phyloP scores from a whole-genome alignment of 2,113 vertebrate genomes.

The Axis porcinus region DNA sequence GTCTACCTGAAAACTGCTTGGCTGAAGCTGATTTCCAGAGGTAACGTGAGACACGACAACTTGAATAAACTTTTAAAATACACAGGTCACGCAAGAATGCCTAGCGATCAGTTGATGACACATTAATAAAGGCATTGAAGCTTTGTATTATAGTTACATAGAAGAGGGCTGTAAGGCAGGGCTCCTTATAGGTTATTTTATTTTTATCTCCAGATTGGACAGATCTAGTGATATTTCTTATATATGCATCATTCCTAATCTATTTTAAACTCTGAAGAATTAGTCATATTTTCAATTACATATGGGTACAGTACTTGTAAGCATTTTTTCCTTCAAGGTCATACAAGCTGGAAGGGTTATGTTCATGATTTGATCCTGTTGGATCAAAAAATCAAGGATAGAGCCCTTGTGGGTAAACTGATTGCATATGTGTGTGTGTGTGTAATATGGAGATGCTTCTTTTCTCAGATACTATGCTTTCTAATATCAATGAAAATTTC shows the following conservation, averaged over 20 bases:
- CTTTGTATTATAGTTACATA: not conserved
- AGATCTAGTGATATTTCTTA: not conserved
- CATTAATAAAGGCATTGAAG: not conserved
- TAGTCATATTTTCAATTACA: not conserved
- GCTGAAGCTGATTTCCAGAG: not conserved
- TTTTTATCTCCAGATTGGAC: not conserved
- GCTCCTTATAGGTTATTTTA: not conserved
- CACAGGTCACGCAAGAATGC: not conserved
- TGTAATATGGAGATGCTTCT: not conserved
- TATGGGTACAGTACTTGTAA: not conserved
- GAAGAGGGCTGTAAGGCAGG: fast-evolving
- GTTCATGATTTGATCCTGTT: not conserved
- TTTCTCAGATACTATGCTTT: not conserved
- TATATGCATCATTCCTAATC: not conserved
- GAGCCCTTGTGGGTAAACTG: not conserved
- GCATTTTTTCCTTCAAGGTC: not conserved
- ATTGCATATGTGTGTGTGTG: not conserved
- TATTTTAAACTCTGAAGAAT: not conserved
- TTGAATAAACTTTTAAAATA: not conserved
- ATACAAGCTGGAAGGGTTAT: not conserved
- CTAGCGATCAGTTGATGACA: not conserved
- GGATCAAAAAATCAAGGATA: not conserved
- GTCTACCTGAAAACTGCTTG: not conserved
- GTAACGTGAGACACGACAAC: not conserved
- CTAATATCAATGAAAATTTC: not conserved